Percentiles rank a stretch among this genome's conserved stretches.
Conservation (phyloP, 2,888 invertebrate genomes). For the Gerosis bhagava region DNA sequence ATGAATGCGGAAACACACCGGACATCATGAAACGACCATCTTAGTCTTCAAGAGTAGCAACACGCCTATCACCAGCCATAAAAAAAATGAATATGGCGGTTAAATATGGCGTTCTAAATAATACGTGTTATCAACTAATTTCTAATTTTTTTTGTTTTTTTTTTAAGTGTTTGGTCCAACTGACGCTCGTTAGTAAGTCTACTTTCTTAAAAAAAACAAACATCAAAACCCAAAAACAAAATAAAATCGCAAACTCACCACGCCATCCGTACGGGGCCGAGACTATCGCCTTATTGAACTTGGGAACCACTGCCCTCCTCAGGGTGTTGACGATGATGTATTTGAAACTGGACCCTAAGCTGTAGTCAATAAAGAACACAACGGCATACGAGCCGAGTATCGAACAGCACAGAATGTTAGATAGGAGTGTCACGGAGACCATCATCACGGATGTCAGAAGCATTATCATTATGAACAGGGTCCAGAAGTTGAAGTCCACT, state of each 20-base stretch:
- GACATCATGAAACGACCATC: no score
- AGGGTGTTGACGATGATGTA: conserved; percentile 86
- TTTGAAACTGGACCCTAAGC: conserved; percentile 84
- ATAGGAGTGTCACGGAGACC: conserved; percentile 71
- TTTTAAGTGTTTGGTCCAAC: no score
- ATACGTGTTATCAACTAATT: no score
- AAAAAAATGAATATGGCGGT: no score
- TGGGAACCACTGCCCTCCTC: conserved; percentile 81
- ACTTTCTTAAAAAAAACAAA: no score
- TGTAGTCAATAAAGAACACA: conserved; percentile 84
- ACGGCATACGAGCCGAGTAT: conserved; percentile 85
- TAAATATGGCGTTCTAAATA: no score
- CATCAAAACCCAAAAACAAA: no score
- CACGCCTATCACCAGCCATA: no score
- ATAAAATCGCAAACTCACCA: conserved; percentile 76
- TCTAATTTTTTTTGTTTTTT: no score
- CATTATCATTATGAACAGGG: conserved; percentile 77
- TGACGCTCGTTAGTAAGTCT: no score
- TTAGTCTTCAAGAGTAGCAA: no score
- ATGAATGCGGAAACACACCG: no score
- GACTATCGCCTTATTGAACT: conserved; percentile 82
- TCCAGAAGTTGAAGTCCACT: conserved; percentile 84
- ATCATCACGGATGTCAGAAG: conserved; percentile 73
- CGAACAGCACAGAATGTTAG: conserved; percentile 84
- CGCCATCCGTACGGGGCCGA: conserved; percentile 82